These are phyloP conservation scores for Myripristis murdjan DNA, from an alignment of 2,797 vertebrate genomes.

Conservation along the genomic window DNA sequence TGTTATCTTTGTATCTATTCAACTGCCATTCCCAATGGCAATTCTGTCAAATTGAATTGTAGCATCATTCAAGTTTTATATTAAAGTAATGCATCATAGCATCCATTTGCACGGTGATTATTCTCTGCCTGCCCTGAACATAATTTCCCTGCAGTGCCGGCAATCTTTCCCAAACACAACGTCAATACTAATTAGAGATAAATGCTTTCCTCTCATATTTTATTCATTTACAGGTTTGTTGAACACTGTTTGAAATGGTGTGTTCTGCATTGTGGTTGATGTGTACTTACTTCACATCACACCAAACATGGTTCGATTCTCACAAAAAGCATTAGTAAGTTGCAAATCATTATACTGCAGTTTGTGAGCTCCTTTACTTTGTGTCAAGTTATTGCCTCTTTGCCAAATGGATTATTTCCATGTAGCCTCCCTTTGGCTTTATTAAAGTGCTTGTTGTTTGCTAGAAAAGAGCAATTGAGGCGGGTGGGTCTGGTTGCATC, in stretches of 20 bases:
- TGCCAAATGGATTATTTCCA: slow-evolving; percentile 49
- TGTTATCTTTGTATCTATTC: slow-evolving; percentile 36
- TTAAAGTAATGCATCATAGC: slow-evolving; percentile 49
- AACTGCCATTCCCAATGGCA: slow-evolving; percentile 25
- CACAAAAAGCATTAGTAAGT: slow-evolving; percentile 40
- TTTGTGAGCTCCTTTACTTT: slow-evolving; percentile 19
- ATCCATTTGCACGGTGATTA: slow-evolving; percentile 56
- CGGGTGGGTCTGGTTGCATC: background rate
- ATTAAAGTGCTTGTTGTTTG: slow-evolving; percentile 23
- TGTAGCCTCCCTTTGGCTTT: background rate
- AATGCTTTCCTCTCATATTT: slow-evolving; percentile 55
- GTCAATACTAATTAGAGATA: slow-evolving; percentile 60
- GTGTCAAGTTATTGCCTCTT: slow-evolving; percentile 45
- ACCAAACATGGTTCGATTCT: slow-evolving; percentile 30
- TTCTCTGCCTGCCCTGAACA: slow-evolving; percentile 28
- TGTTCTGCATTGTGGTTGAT: slow-evolving; percentile 24
- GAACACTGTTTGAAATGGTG: slow-evolving; percentile 38
- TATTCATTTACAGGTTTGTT: slow-evolving; percentile 56
- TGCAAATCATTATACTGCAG: slow-evolving; percentile 14
- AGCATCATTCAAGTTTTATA: slow-evolving; percentile 45
- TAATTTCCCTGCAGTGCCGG: slow-evolving; percentile 43
- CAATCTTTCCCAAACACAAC: slow-evolving; percentile 40
- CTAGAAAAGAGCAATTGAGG: slow-evolving; percentile 24
- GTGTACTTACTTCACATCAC: slow-evolving; percentile 18
- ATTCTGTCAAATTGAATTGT: slow-evolving; percentile 51